These are phyloP conservation scores for Hesperophylax magnus DNA, from an alignment of 1,140 invertebrate species.

Conservation along the genomic window DNA sequence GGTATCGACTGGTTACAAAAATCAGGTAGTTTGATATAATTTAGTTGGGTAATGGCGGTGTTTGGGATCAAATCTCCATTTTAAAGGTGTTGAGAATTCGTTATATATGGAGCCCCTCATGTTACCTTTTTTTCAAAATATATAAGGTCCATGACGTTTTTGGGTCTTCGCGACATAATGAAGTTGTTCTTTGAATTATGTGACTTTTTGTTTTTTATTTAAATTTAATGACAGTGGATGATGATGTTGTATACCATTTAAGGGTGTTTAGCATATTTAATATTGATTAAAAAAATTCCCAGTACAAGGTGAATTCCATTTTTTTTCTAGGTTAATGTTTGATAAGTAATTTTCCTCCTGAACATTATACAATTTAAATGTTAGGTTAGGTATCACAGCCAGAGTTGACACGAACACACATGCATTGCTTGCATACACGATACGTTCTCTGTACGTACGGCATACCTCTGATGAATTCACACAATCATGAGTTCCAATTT, in stretches of 20 bases:
- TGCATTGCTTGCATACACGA: too few species aligned
- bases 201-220: neutral
- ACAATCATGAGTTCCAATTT: too few species aligned
- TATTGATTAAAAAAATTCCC: neutral
- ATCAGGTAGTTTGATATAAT: slow-evolving; percentile 14
- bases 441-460: too few species aligned
- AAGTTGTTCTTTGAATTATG: neutral
- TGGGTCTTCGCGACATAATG: neutral
- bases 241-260: neutral
- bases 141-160: neutral
- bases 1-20: slow-evolving; percentile 23
- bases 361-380: too few species aligned
- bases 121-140: slow-evolving; percentile 13
- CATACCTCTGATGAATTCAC: too few species aligned
- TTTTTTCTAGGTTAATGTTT: too few species aligned
- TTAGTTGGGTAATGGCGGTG: neutral
- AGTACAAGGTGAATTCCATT: too few species aligned
- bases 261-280: neutral
- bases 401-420: too few species aligned
- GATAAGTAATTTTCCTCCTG: too few species aligned
- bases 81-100: slow-evolving; percentile 28
- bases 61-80: slow-evolving; percentile 1
- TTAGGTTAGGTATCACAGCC: too few species aligned
- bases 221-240: neutral
- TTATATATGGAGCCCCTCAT: slow-evolving; percentile 3